Conservation (phyloP, 1,140 invertebrate species). For the Caenorhabditis tropicalis region DNA sequence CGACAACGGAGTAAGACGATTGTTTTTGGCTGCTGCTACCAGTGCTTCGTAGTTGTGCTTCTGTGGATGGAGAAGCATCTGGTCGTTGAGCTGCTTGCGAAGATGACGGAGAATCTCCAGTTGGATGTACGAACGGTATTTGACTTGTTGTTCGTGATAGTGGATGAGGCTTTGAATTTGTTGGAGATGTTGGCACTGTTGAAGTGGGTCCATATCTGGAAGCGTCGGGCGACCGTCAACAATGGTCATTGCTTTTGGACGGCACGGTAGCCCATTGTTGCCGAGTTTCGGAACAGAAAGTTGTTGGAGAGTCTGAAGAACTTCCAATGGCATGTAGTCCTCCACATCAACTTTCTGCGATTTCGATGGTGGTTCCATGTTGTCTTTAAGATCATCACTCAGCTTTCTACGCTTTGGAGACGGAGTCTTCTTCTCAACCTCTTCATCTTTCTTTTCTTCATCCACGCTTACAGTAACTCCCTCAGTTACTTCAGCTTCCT, state of each 20-base stretch:
- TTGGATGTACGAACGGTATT: constrained; percentile 21
- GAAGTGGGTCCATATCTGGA: neutral
- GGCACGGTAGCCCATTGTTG: constrained; percentile 2
- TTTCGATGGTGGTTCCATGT: neutral
- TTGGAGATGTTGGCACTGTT: constrained; percentile 28
- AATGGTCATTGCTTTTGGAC: constrained; percentile 13
- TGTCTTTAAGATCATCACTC: neutral
- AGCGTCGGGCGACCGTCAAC: neutral
- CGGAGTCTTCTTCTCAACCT: neutral
- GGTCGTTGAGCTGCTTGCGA: constrained; percentile 12
- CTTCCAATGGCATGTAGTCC: constrained; percentile 19
- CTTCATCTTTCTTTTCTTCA: neutral
- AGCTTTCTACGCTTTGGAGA: neutral
- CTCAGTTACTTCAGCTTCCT: neutral
- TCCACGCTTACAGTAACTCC: too few species aligned
- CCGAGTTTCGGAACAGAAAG: neutral
- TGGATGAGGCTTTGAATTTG: constrained; percentile 18
- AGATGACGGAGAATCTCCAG: neutral
- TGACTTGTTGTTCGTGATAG: constrained; percentile 27
- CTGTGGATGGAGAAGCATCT: constrained; percentile 4
- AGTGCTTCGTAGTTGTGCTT: constrained; percentile 5
- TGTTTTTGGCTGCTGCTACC: neutral
- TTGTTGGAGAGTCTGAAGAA: constrained; percentile 13
- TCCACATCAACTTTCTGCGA: neutral
- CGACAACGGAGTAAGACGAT: constrained; percentile 19